phyloP scores from a whole-genome alignment of 2,797 vertebrate species.

The Myotis planiceps region DNA sequence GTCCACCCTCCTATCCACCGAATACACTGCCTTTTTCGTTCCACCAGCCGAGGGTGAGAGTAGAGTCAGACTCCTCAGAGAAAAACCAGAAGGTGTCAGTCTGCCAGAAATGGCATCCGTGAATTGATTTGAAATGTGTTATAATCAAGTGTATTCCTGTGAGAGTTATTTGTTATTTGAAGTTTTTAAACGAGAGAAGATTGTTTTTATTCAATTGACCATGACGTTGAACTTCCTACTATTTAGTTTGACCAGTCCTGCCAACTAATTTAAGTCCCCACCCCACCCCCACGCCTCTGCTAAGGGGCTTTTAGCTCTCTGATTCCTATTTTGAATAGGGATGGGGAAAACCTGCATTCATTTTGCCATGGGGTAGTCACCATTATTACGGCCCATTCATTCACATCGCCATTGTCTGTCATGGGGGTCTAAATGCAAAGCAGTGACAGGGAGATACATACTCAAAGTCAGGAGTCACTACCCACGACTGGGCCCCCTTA shows the following conservation, averaged over 20 bases:
- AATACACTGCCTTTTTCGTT: neutral
- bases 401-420: neutral
- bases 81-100: neutral
- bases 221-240: neutral
- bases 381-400: neutral
- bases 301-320: neutral
- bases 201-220: conserved; percentile 11
- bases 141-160: neutral
- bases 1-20: neutral
- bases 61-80: neutral
- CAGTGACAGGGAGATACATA: neutral
- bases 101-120: neutral
- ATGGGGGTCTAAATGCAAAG: neutral
- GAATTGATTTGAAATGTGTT: neutral
- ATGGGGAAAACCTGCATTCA: neutral
- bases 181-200: neutral
- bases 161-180: neutral
- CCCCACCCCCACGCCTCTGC: neutral
- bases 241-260: neutral
- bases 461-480: neutral
- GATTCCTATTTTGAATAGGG: neutral
- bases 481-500: neutral
- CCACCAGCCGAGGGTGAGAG: neutral
- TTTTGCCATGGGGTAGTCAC: neutral
- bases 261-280: neutral